Evolutionary conservation across 2,888 invertebrate species (phyloP), one percentile per base, ranked within the genome.

Genomic region (Torymus aiolomorphi): DNA sequence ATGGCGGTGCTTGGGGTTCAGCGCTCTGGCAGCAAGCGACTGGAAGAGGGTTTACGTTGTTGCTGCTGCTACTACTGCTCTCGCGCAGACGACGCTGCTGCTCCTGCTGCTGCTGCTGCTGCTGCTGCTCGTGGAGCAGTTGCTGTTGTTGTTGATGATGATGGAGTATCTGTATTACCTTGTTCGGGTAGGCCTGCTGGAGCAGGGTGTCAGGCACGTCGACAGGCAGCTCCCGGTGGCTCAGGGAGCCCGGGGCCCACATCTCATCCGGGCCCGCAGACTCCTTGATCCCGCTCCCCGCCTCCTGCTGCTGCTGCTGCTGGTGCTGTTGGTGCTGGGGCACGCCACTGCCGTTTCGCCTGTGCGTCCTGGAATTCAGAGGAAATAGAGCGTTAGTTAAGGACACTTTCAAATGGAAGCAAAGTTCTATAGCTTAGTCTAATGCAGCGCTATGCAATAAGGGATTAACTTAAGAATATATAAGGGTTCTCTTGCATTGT

Each of bases 171-270:
- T 80, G 73, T 91, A 76, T 92, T 92, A 88, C 93, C 93, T 87
- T 93, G 84, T 82, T 89, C 81, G 86, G 91, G 86, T 89, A 91
- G 87, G 88, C 90, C 91, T 88, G 89, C 86, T 88, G 89, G 76
- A 89, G 88, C 76, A 91, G 89, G 85, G 89, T 95, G 91, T 97
- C 97, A 88, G 98, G 98, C 88, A 98, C 98, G 92, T 98, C 98
- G 91, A 98, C 98, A 90, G 98, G 97, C 97, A 98, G 97, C 94
- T 98, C 98, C 90, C 98, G 95, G 89, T 97, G 96, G 91, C 96
- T 95, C 86, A 86, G 87, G 86, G 86, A 86, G 83, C 87, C 88
- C 87, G 89, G 88, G 86, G 88, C 88, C 90, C 90, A 90, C 90
- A 90, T 90, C 87, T 88, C 90, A 90, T 90, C 89, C 92, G 93